phyloP scores from a whole-genome alignment of 2,797 vertebrate genomes.

The Rhabdomys pumilio region DNA sequence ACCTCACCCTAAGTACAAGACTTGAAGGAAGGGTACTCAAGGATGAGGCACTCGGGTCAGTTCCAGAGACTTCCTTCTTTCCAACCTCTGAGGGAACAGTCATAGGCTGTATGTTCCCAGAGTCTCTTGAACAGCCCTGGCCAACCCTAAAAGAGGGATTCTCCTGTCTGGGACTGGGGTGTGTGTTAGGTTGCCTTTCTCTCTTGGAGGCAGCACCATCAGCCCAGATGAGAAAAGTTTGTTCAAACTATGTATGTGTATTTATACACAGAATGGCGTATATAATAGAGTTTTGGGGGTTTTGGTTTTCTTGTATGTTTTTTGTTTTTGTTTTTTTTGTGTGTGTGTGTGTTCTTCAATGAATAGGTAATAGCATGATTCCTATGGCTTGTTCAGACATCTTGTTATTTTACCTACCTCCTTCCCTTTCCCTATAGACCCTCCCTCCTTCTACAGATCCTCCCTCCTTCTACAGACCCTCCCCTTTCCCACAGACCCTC shows the following conservation, averaged over 20 bases:
- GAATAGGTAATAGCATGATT: background rate
- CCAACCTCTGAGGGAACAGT: background rate
- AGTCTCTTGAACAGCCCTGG: background rate
- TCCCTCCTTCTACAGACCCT: background rate
- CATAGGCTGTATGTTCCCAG: background rate
- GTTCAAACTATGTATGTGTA: background rate
- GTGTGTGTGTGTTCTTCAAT: background rate
- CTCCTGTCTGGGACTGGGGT: background rate
- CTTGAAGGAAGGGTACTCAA: background rate
- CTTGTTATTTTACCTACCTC: background rate
- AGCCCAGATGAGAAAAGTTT: background rate
- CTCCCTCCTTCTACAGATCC: background rate
- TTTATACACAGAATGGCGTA: background rate
- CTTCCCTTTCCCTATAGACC: background rate
- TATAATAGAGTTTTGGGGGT: background rate
- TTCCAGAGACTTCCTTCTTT: background rate
- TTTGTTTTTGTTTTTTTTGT: background rate
- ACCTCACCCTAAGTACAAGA: background rate
- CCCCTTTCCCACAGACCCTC: background rate
- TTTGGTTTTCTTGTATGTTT: no score
- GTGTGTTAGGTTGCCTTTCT: background rate
- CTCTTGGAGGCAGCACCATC: background rate
- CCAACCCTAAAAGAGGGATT: background rate
- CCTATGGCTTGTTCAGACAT: background rate
- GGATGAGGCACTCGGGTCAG: background rate